A percentile compares a stretch with the other conserved stretches of the same genome.
Conservation (phyloP, 2,797 vertebrate species). For the Gila robusta region DNA sequence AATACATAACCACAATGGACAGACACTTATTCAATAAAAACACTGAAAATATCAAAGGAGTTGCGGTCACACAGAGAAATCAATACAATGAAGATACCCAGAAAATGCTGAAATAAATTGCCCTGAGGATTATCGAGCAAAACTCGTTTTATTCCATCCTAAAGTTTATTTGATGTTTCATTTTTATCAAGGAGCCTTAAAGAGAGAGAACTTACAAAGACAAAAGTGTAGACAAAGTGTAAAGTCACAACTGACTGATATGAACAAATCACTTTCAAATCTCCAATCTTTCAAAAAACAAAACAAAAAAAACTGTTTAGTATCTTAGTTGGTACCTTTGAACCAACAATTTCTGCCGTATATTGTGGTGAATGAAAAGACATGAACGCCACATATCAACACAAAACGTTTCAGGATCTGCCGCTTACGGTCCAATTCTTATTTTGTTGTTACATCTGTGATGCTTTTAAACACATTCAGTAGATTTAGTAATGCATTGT, state of each 20-base stretch:
- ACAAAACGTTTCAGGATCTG: background rate
- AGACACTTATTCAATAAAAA: slow-evolving; percentile 13
- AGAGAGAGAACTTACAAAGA: background rate
- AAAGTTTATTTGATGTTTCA: slow-evolving; percentile 2
- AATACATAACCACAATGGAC: slow-evolving; percentile 22
- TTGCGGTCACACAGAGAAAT: background rate
- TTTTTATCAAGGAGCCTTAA: background rate
- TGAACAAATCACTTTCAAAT: background rate
- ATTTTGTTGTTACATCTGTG: background rate
- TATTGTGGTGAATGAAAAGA: background rate
- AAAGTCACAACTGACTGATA: slow-evolving; percentile 4
- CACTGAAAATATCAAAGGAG: slow-evolving; percentile 2
- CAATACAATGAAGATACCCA: slow-evolving; percentile 17
- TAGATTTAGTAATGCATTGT: background rate
- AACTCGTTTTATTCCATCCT: background rate
- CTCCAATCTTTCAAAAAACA: background rate
- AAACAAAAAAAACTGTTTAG: background rate
- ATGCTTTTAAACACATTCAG: background rate
- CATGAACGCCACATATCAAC: background rate
- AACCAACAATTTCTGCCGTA: background rate
- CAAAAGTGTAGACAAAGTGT: background rate
- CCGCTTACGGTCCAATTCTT: background rate
- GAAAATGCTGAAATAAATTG: slow-evolving; percentile 19
- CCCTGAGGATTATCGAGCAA: background rate
- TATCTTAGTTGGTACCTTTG: too few species aligned